Percentiles rank a stretch among this genome's conserved stretches.
These are phyloP conservation scores for Epizoanthus illoricatus DNA, from an alignment of 92 coral and sea anemone species.

Conservation along the genomic window DNA sequence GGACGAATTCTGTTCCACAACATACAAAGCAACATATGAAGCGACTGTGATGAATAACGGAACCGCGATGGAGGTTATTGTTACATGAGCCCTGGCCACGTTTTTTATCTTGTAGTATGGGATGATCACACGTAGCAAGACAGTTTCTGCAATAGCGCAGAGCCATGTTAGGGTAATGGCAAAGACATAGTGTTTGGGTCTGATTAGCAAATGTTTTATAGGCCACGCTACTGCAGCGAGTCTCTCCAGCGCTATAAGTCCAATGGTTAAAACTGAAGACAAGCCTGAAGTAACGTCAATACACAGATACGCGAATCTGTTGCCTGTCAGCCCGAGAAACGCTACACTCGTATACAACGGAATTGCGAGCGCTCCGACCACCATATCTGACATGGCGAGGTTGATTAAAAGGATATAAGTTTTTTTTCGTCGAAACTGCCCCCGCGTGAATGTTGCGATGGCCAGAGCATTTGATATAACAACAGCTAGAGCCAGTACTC, in stretches of 20 bases:
- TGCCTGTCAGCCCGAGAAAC: conserved; percentile 18
- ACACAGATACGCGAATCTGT: conserved; percentile 13
- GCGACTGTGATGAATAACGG: conserved; percentile 38
- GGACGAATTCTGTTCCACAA: conserved; percentile 31
- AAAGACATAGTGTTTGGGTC: conserved; percentile 39
- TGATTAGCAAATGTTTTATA: conserved; percentile 36
- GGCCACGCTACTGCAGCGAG: conserved; percentile 50
- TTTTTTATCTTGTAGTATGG: conserved; percentile 34
- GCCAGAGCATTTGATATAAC: conserved; percentile 41
- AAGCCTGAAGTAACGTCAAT: conserved; percentile 50
- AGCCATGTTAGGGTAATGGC: conserved; percentile 42
- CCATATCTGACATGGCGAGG: conserved; percentile 49
- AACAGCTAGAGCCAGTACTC: conserved; percentile 27
- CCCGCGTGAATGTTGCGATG: conserved; percentile 43
- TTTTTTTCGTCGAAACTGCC: conserved; percentile 33
- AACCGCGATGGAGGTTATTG: conserved; percentile 40
- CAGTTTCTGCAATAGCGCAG: conserved; percentile 29
- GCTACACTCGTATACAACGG: conserved; percentile 47
- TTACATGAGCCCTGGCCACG: conserved; percentile 40
- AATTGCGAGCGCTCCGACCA: conserved; percentile 54
- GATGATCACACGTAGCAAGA: conserved; percentile 34
- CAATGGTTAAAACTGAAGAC: conserved; percentile 49
- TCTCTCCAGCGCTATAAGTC: conserved; percentile 53
- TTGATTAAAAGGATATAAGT: conserved; percentile 41
- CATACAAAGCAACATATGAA: conserved; percentile 27